A percentile compares a stretch with the other conserved stretches of the same genome.
Conservation (phyloP, 2,113 vertebrate genomes). For the Chamaetylas fuelleborni region DNA sequence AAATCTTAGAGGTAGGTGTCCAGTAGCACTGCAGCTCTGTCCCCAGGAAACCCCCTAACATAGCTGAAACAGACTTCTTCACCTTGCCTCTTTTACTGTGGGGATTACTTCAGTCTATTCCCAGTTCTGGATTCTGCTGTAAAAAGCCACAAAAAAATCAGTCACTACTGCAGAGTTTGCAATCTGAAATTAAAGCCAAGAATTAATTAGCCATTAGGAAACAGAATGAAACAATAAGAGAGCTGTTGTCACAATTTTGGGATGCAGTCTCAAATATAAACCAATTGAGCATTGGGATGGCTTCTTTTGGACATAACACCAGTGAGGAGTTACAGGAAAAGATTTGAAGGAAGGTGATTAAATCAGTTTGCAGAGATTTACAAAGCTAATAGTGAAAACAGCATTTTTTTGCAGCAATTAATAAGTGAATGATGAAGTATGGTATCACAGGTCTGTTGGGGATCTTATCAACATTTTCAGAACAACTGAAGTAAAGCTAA, state of each 20-base stretch:
- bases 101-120: neutral
- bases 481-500: neutral
- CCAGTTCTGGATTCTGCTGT: neutral
- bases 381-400: neutral
- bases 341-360: neutral
- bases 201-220: neutral
- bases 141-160: neutral
- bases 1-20: neutral
- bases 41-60: neutral
- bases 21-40: neutral
- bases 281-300: fast-evolving
- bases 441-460: neutral
- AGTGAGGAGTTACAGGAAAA: neutral
- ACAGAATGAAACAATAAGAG: neutral
- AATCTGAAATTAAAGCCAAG: neutral
- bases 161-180: neutral
- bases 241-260: neutral
- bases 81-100: neutral
- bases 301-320: neutral
- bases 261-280: neutral
- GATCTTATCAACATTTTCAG: neutral
- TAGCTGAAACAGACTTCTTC: neutral
- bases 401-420: neutral
- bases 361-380: neutral
- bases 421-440: neutral